phyloP scores from a whole-genome alignment of 2,888 invertebrate genomes.

The Lasioglossum villosulum region DNA sequence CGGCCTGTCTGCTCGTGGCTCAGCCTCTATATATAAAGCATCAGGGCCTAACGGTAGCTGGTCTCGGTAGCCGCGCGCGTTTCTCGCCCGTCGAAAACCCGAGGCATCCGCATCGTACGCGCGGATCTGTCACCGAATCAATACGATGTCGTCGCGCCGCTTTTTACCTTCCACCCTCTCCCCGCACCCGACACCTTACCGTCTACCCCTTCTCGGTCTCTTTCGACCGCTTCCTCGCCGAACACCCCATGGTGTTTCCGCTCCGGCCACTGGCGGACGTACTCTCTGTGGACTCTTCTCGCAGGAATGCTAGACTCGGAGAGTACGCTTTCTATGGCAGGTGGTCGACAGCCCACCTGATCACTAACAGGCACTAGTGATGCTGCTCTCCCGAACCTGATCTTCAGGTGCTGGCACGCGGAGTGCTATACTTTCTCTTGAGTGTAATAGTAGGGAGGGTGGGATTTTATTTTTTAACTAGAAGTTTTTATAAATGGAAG shows the following conservation, averaged over 20 bases:
- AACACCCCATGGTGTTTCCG: not conserved
- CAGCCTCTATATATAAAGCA: constrained; percentile 78
- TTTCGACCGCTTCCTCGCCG: constrained; percentile 17
- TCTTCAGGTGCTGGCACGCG: too few species aligned
- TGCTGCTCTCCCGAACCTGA: too few species aligned
- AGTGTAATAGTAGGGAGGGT: too few species aligned
- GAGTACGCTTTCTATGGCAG: not conserved
- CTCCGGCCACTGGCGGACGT: not conserved
- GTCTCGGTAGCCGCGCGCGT: constrained; percentile 61
- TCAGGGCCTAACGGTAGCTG: constrained; percentile 60
- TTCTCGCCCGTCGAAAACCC: constrained; percentile 56
- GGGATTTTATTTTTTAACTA: too few species aligned
- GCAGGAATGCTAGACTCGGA: too few species aligned
- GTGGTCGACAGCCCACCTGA: not conserved
- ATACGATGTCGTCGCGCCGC: constrained; percentile 76
- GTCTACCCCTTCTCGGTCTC: constrained; percentile 28
- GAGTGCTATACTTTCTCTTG: too few species aligned
- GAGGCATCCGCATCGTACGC: constrained; percentile 70
- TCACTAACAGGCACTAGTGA: too few species aligned
- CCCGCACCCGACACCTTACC: constrained; percentile 42
- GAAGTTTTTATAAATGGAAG: too few species aligned
- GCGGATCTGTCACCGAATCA: constrained; percentile 79
- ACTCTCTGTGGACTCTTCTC: not conserved
- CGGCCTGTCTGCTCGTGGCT: constrained; percentile 74
- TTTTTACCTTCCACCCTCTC: constrained; percentile 56